A percentile compares a stretch with the other conserved stretches of the same genome.
Conservation (phyloP, 2,797 vertebrate species). For the Gila robusta region DNA sequence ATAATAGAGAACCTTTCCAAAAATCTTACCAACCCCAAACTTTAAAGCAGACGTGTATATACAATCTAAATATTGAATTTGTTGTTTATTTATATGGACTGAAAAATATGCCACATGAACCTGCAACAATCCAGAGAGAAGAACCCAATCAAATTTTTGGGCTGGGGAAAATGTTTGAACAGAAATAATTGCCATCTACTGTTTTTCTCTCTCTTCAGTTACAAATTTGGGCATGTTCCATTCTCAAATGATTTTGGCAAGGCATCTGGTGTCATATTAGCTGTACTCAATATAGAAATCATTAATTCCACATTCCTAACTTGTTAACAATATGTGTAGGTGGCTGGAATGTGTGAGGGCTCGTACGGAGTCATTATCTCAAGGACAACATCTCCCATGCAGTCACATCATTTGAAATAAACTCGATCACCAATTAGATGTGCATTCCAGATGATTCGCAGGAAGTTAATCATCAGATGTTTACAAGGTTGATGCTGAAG, state of each 20-base stretch:
- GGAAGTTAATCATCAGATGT: constrained; percentile 39
- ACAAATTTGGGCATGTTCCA: constrained; percentile 23
- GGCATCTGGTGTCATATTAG: constrained; percentile 45
- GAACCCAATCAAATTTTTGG: not conserved
- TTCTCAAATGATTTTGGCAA: constrained; percentile 51
- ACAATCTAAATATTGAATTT: too few species aligned
- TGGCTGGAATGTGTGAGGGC: constrained; percentile 47
- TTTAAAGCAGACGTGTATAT: not conserved
- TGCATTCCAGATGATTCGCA: constrained; percentile 47
- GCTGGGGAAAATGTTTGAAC: not conserved
- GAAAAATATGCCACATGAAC: not conserved
- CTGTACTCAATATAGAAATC: constrained; percentile 46
- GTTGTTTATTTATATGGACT: not conserved
- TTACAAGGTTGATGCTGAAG: constrained; percentile 36
- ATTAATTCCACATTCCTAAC: constrained; percentile 56
- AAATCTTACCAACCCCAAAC: not conserved
- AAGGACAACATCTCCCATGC: constrained; percentile 11
- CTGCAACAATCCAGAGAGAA: not conserved
- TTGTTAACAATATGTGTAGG: constrained; percentile 51
- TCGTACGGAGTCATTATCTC: constrained; percentile 32
- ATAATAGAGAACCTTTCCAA: not conserved
- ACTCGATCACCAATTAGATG: constrained; percentile 43
- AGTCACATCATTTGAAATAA: constrained; percentile 43
- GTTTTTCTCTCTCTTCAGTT: constrained; percentile 18
- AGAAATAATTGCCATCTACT: not conserved